phyloP scores from a whole-genome alignment of 2,113 vertebrate genomes.

The Nannobrachium achirus region DNA sequence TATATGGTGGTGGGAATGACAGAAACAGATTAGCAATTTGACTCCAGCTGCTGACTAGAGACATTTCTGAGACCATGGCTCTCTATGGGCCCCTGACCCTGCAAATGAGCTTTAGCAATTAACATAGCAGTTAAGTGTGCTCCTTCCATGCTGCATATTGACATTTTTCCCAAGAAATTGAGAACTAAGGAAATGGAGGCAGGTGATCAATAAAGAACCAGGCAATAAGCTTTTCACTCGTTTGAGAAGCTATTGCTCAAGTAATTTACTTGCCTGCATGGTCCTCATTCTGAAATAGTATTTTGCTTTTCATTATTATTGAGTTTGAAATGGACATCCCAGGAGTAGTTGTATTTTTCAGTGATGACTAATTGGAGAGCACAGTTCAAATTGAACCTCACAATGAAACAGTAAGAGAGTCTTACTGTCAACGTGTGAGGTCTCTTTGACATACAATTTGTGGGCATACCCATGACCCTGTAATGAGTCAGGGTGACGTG shows the following conservation, averaged over 20 bases:
- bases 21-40: slow-evolving; percentile 33
- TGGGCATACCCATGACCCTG: background rate
- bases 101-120: slow-evolving; percentile 55
- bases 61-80: slow-evolving; percentile 28
- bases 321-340: background rate
- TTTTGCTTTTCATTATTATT: slow-evolving; percentile 13
- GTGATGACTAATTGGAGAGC: background rate
- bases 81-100: background rate
- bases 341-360: background rate
- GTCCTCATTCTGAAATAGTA: slow-evolving; percentile 1
- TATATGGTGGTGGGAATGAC: slow-evolving; percentile 45
- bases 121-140: slow-evolving; percentile 41
- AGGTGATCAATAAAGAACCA: slow-evolving; percentile 28
- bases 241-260: slow-evolving; percentile 20
- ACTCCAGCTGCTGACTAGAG: slow-evolving; percentile 59
- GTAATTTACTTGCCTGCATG: slow-evolving; percentile 19
- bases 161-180: slow-evolving; percentile 35
- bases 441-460: no score
- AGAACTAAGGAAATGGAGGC: slow-evolving; percentile 44
- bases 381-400: background rate
- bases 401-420: slow-evolving; percentile 9
- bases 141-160: slow-evolving; percentile 27
- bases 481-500: no score
- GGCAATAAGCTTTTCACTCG: slow-evolving; percentile 17
- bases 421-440: background rate